Evolutionary conservation across 1,140 invertebrate species (phyloP).

Genomic region (Geopemphigus sp.): DNA sequence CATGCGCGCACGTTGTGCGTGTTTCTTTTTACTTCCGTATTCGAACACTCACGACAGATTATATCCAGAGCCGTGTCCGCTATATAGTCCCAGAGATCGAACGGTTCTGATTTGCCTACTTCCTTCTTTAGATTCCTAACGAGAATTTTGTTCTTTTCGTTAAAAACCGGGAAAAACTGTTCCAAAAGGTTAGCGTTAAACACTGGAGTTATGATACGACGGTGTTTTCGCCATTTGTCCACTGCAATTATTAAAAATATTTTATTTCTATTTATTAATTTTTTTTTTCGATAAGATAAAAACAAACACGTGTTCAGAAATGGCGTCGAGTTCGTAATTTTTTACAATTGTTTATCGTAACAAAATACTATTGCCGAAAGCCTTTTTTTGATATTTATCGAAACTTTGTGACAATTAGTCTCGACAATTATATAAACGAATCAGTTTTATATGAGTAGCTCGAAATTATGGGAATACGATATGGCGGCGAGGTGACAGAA

Average conservation of each 20-base stretch:
- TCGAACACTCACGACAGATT: not conserved
- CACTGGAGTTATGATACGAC: slow-evolving; percentile 70
- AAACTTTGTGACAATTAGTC: too few species aligned
- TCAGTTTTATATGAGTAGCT: too few species aligned
- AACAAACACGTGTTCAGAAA: slow-evolving; percentile 53
- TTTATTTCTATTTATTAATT: too few species aligned
- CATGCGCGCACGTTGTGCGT: too few species aligned
- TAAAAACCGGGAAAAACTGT: slow-evolving; percentile 64
- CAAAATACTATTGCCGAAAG: too few species aligned
- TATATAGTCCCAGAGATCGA: not conserved
- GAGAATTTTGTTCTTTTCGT: slow-evolving; percentile 58
- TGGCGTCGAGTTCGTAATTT: not conserved
- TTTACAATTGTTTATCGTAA: not conserved
- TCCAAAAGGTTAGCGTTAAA: slow-evolving; percentile 80
- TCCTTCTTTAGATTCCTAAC: slow-evolving; percentile 34
- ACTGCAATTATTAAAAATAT: slow-evolving; percentile 41
- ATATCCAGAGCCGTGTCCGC: not conserved
- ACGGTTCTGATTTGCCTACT: slow-evolving; percentile 53
- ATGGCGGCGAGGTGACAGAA: too few species aligned
- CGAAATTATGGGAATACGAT: too few species aligned
- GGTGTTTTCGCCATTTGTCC: slow-evolving; percentile 62
- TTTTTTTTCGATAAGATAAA: not conserved
- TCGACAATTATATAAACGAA: too few species aligned
- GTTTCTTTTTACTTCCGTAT: too few species aligned
- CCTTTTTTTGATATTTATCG: too few species aligned